Evolutionary conservation across 2,113 vertebrate species (phyloP).

Genomic region (Rhodinocichla rosea): DNA sequence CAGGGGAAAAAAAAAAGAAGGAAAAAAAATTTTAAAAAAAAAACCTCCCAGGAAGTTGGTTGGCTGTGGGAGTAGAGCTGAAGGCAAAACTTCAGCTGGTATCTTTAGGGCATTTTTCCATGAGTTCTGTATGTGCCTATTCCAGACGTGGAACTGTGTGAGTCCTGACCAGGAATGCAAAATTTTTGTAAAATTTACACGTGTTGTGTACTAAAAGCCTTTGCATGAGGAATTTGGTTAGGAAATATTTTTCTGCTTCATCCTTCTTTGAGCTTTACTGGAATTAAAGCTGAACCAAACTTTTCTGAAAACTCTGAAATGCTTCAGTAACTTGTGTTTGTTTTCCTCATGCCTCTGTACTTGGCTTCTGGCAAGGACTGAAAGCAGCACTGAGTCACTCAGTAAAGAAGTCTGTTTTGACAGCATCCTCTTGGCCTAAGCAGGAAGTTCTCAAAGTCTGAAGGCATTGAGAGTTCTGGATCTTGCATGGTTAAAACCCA

Average conservation of each 20-base stretch:
- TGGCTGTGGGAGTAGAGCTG: neutral
- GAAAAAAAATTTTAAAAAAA: too few relatives aligned
- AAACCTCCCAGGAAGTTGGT: neutral
- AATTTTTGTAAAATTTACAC: neutral
- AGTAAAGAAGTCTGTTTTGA: constrained; percentile 56
- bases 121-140: neutral
- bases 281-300: constrained; percentile 46
- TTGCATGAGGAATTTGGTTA: constrained; percentile 21
- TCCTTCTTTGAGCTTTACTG: constrained; percentile 32
- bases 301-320: constrained; percentile 60
- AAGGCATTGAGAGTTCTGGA: neutral
- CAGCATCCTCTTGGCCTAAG: neutral
- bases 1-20: neutral
- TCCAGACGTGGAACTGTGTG: neutral
- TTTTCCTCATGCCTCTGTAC: constrained; percentile 51
- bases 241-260: constrained; percentile 26
- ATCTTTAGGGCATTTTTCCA: neutral
- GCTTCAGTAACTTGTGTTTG: constrained; percentile 55
- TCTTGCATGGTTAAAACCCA: neutral
- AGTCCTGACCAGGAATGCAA: neutral
- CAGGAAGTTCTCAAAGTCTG: constrained; percentile 18
- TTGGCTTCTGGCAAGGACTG: constrained; percentile 50
- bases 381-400: constrained; percentile 57
- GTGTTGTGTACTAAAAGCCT: neutral
- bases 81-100: neutral